These are phyloP conservation scores for Scaptodrosophila lebanonensis DNA, from an alignment of 1,140 invertebrate species.

Conservation along the genomic window DNA sequence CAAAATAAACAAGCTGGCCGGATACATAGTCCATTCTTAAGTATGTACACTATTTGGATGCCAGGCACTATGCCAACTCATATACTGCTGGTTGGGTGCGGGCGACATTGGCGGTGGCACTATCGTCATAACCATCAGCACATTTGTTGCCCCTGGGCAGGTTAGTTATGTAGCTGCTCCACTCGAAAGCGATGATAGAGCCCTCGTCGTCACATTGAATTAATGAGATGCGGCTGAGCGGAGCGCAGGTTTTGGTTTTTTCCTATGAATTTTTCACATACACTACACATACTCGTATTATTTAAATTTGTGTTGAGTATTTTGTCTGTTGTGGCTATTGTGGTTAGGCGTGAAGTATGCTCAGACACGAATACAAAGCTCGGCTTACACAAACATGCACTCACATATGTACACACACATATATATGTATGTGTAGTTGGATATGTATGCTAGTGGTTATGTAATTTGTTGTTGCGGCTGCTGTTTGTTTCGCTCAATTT, in stretches of 20 bases:
- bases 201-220: conserved; percentile 30
- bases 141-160: conserved; percentile 23
- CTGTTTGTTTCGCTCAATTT: conserved; percentile 13
- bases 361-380: conserved; percentile 28
- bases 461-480: conserved; percentile 35
- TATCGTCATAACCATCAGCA: too few species aligned
- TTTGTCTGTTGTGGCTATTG: conserved; percentile 21
- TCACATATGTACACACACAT: conserved; percentile 10
- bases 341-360: conserved; percentile 46
- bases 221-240: too few species aligned
- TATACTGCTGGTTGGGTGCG: too few species aligned
- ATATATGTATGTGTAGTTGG: neutral
- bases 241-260: conserved; percentile 13
- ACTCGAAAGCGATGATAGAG: neutral
- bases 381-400: conserved; percentile 3
- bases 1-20: too few species aligned
- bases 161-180: conserved; percentile 6
- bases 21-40: too few species aligned
- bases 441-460: conserved; percentile 37
- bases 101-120: conserved; percentile 7
- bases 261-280: neutral
- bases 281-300: conserved; percentile 16
- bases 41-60: too few species aligned
- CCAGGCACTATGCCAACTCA: too few species aligned
- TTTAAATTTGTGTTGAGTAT: conserved; percentile 28